Base-by-base conservation (phyloP, 1,140 invertebrate species). In the Pseudachorutes palmiensis region DNA sequence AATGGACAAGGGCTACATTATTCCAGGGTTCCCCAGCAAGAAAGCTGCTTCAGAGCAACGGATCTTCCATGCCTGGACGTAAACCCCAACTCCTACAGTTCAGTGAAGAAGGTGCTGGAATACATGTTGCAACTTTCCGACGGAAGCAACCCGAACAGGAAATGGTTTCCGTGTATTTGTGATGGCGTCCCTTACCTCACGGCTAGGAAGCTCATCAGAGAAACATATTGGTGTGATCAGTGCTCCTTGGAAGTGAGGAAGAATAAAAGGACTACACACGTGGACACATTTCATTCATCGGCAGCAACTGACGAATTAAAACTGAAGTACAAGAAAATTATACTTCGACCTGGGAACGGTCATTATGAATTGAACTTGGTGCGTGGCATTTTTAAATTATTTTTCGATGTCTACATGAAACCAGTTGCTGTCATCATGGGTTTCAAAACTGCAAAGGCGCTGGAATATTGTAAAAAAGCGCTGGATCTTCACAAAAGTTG, bases 61-160 rank as follows among this genome's bases (percentile, higher is more conserved):
- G 36, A 41, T 19, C 19, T 41, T 9, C 36, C 36, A 9, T 55
- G 51, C 24, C 3, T 24, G 22, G 22, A 55, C 24, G 24, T 26
- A 14, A 63, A 63, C 61, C 61, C 61, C 33, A 63, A 63, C 28
- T 41, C 32, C 3, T 63, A 63, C 28, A 48, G 22, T 41, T 22
- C 12, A 12, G 33, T 63, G 5, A 12, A 12, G 16, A 28, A 5
- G 3, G 61, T 45, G 2, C 61, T 63, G n/a, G 32, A 63, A 14
- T 12, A 41, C 36, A 63, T 63, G 3, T 22, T 28, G 19, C 12
- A 29, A 30, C 31, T 9, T 12, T 32, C 26, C 32, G 5, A 36
- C 33, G 32, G 5, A 2, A 45, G 5, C 2, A 22, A 36, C 26
- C 32, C 31, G 12, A 48, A 14, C 2, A 5, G 61, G 45, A 36